These are phyloP conservation scores for Metellina segmentata DNA, from an alignment of 2,888 invertebrate species.

Conservation along the genomic window DNA sequence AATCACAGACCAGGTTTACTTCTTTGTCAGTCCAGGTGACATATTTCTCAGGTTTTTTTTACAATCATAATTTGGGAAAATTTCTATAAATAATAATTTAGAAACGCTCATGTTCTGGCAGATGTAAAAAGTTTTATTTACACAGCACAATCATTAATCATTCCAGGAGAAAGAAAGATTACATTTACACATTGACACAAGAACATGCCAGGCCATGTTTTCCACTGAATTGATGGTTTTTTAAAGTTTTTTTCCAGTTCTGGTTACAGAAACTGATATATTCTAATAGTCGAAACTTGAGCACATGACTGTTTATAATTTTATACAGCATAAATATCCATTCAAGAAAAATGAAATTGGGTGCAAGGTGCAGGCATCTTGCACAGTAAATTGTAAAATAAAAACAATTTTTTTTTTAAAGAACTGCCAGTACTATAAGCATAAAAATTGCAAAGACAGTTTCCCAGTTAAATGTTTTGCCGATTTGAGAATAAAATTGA, in stretches of 20 bases:
- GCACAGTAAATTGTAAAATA: slow-evolving; percentile 38
- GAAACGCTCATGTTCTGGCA: slow-evolving; percentile 69
- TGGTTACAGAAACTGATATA: slow-evolving; percentile 65
- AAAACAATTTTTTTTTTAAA: slow-evolving; percentile 15
- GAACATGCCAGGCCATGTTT: slow-evolving; percentile 75
- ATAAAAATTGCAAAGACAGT: slow-evolving; percentile 65
- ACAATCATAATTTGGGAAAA: slow-evolving; percentile 2
- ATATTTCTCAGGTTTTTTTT: neutral
- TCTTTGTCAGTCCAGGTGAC: neutral
- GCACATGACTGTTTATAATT: slow-evolving; percentile 57
- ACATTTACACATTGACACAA: slow-evolving; percentile 74
- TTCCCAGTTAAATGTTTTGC: slow-evolving; percentile 41
- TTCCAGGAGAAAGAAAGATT: slow-evolving; percentile 66
- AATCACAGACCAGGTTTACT: slow-evolving; percentile 27
- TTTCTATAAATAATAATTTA: slow-evolving; percentile 54
- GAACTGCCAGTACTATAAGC: slow-evolving; percentile 72
- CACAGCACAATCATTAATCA: slow-evolving; percentile 77
- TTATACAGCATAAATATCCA: slow-evolving; percentile 12
- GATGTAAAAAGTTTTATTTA: slow-evolving; percentile 77
- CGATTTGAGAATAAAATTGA: slow-evolving; percentile 16
- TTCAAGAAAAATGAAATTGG: slow-evolving; percentile 33
- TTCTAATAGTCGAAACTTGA: slow-evolving; percentile 68
- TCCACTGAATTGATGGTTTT: slow-evolving; percentile 66
- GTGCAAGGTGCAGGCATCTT: slow-evolving; percentile 68
- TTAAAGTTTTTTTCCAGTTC: slow-evolving; percentile 41